Percentiles rank a stretch among this genome's conserved stretches.
Evolutionary conservation across 2,797 vertebrate genomes (phyloP).

Genomic region (Karalla daura): DNA sequence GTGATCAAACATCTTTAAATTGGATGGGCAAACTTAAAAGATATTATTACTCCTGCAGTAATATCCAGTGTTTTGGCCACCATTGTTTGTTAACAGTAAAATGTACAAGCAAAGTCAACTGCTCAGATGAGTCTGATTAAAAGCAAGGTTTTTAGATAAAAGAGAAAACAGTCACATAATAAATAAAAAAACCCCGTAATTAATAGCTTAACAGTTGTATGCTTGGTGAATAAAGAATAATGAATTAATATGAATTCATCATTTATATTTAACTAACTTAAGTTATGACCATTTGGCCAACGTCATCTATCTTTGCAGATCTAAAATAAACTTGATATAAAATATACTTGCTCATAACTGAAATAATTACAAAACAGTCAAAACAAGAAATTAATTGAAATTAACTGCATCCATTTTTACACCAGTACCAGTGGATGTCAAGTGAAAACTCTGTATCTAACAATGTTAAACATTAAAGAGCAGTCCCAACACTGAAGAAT

Average conservation of each 20-base stretch:
- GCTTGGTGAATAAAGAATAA: too few relatives aligned
- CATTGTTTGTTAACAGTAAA: neutral
- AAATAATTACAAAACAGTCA: neutral
- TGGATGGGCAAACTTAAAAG: neutral
- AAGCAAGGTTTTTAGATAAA: neutral
- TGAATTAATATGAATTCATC: too few relatives aligned
- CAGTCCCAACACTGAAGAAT: slow-evolving; percentile 24
- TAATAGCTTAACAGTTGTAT: too few relatives aligned
- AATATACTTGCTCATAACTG: neutral
- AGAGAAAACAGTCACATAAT: neutral
- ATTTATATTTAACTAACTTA: too few relatives aligned
- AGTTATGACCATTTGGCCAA: too few relatives aligned
- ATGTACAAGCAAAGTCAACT: neutral
- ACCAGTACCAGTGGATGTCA: neutral
- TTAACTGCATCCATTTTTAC: neutral
- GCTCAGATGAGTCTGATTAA: neutral
- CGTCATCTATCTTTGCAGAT: neutral
- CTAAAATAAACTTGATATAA: too few relatives aligned
- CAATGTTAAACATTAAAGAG: slow-evolving; percentile 15
- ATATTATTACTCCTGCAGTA: slow-evolving; percentile 7
- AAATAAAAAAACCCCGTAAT: too few relatives aligned
- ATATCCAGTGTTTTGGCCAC: neutral
- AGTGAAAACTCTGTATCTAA: neutral
- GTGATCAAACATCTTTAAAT: slow-evolving; percentile 26
- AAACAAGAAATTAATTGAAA: neutral